phyloP scores from a whole-genome alignment of 2,113 vertebrate species.

The Patagioenas fasciata region DNA sequence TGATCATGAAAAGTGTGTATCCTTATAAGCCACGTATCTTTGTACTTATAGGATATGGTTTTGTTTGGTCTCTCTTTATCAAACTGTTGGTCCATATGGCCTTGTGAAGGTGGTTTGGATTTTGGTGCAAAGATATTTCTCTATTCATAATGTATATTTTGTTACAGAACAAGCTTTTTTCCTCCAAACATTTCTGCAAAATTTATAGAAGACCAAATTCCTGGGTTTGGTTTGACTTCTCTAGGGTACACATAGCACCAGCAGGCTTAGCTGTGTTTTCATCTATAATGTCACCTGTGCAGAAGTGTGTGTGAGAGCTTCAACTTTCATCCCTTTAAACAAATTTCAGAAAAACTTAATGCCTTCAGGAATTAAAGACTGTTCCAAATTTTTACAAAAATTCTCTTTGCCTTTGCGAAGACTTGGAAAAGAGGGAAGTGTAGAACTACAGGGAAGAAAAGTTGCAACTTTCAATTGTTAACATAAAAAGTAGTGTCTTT shows the following conservation, averaged over 20 bases:
- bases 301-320: not conserved
- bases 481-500: not conserved
- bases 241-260: not conserved
- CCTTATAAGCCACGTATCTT: not conserved
- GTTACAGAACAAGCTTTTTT: accelerated
- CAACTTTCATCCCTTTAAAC: not conserved
- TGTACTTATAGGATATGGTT: not conserved
- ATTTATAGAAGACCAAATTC: not conserved
- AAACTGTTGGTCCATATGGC: not conserved
- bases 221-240: not conserved
- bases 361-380: not conserved
- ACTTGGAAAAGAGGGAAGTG: not conserved
- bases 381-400: not conserved
- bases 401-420: not conserved
- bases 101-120: not conserved
- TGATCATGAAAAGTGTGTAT: not conserved
- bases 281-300: not conserved
- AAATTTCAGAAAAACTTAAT: not conserved
- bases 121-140: not conserved
- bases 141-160: not conserved
- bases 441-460: not conserved
- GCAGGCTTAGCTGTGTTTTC: not conserved
- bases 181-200: not conserved
- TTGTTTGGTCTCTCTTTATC: not conserved
- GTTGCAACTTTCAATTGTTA: not conserved